phyloP scores from a whole-genome alignment of 2,888 invertebrate genomes.

The Drosophila dives region DNA sequence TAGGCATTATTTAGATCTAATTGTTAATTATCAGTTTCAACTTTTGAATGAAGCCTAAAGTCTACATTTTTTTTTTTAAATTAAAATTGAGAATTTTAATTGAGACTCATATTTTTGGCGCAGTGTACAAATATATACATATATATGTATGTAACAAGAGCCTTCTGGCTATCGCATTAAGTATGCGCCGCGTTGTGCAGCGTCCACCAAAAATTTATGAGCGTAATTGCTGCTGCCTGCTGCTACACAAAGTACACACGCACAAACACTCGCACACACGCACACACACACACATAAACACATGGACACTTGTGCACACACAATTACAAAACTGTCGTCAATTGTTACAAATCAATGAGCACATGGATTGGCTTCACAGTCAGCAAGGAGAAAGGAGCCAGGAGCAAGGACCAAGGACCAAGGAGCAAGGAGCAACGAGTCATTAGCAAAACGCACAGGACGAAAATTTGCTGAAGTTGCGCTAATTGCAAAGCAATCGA shows the following conservation, averaged over 20 bases:
- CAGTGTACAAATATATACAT: background rate
- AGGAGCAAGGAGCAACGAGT: constrained; percentile 33
- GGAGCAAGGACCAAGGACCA: background rate
- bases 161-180: constrained; percentile 45
- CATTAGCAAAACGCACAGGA: constrained; percentile 38
- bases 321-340: constrained; percentile 65
- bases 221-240: constrained; percentile 18
- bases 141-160: background rate
- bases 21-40: background rate
- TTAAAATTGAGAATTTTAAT: background rate
- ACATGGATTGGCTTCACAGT: constrained; percentile 23
- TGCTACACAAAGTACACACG: constrained; percentile 1
- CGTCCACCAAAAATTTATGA: constrained; percentile 61
- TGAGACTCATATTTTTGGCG: background rate
- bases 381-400: constrained; percentile 4
- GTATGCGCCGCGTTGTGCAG: constrained; percentile 65
- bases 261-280: background rate
- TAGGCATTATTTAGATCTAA: too few relatives aligned
- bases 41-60: background rate
- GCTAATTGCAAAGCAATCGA: constrained; percentile 77
- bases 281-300: constrained; percentile 3
- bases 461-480: constrained; percentile 72
- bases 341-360: constrained; percentile 58
- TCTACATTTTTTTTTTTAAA: background rate
- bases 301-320: constrained; percentile 22